A percentile compares a stretch with the other conserved stretches of the same genome.
Conservation (phyloP, 2,888 invertebrate genomes). For the Mechanitis mazaeus region DNA sequence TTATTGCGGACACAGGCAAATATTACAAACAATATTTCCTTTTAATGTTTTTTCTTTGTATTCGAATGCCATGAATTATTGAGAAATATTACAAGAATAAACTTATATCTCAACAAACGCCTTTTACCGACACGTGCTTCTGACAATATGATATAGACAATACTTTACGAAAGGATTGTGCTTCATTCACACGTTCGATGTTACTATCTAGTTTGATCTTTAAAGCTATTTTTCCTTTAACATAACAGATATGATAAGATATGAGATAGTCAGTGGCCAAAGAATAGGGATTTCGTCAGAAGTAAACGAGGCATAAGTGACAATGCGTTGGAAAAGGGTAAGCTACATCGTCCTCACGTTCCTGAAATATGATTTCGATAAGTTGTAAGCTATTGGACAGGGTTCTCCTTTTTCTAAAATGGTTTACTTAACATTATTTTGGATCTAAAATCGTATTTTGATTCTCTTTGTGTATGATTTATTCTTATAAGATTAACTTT, state of each 20-base stretch:
- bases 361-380: conserved; percentile 75
- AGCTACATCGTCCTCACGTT: conserved; percentile 68
- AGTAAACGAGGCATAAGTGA: conserved; percentile 54
- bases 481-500: not conserved
- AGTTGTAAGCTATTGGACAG: conserved; percentile 69
- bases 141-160: conserved; percentile 75
- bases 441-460: conserved; percentile 22
- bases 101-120: conserved; percentile 68
- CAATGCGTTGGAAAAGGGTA: conserved; percentile 66
- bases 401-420: conserved; percentile 61
- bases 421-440: conserved; percentile 60
- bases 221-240: conserved; percentile 21
- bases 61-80: conserved; percentile 46
- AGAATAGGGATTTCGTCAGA: conserved; percentile 17
- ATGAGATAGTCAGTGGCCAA: conserved; percentile 9
- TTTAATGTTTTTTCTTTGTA: conserved; percentile 23
- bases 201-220: conserved; percentile 25
- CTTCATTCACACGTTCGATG: conserved; percentile 42
- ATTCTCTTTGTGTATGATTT: conserved; percentile 10
- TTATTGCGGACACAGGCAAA: not conserved
- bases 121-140: conserved; percentile 69
- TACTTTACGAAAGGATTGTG: conserved; percentile 68
- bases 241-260: conserved; percentile 19
- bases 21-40: not conserved
- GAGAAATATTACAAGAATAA: conserved; percentile 65